Percentiles rank a stretch among this genome's conserved stretches.
These are phyloP conservation scores for chimpanzee (Pan troglodytes) DNA, from an alignment of 2,113 vertebrate genomes.

Conservation along the genomic window NHGRI_mPanTro3-v2.1_pri NC_072421.2:89212001-89212500, in stretches of 20 bases:
- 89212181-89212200: neutral
- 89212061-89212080: neutral
- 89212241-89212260: slow-evolving; percentile 25
- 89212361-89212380: slow-evolving; percentile 30
- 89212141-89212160: neutral
- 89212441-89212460: neutral
- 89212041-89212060: neutral
- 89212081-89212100: neutral
- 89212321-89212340: slow-evolving; percentile 26
- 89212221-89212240: slow-evolving; percentile 34
- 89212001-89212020: neutral
- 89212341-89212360: slow-evolving; percentile 8
- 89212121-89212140: neutral
- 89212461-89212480: slow-evolving; percentile 22
- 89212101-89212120: neutral
- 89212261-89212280: slow-evolving; percentile 47
- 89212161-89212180: neutral
- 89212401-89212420: neutral
- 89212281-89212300: slow-evolving; percentile 55
- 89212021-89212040: neutral
- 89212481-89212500: neutral
- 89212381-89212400: neutral
- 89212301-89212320: slow-evolving; percentile 50
- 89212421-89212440: neutral
- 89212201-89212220: neutral